Base-by-base conservation (phyloP, 2,888 invertebrate species). In the Diploptera punctata region DNA sequence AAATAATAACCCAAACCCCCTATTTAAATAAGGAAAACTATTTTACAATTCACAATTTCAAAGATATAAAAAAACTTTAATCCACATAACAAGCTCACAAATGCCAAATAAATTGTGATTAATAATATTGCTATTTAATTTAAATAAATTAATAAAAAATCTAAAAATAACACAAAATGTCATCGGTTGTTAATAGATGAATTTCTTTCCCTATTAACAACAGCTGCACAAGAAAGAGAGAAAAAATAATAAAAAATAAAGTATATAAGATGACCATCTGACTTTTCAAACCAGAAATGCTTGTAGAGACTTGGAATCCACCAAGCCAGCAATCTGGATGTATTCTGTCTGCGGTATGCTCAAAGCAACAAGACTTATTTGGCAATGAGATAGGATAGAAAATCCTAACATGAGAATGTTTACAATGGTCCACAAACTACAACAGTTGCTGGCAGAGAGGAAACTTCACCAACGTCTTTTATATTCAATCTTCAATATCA, bases 281-380 rank as follows among this genome's bases (percentile, higher is more conserved):
- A n/a, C 19, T 33, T 31, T 33, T 49, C 43, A 26, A 16, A 62
- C 62, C 70, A 52, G 70, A 62, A 70, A 24, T 70, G 70, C 70
- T 62, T 52, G 52, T 70, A 21, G 19, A 52, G 62, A 49, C 70
- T 70, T 70, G 49, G 62, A 44, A 24, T 16, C 21, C 26, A 38
- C 70, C 49, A 70, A 70, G 70, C 70, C 62, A 62, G 70, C 70
- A 62, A 52, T 70, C 62, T 26, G 70, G 49, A 29, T 61, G 2
- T 26, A 16, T 29, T 21, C 62, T 38, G 21, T 18, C 61, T 29
- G 18, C 62, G 43, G 9, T 43, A 52, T 33, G 18, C 7, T 61
- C 44, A 61, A 47, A 38, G 47, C 62, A 49, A 65, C 62, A 70
- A 38, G 57, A 57, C 57, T 57, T 29, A 0, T 3, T 57, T n/a